A percentile compares a stretch with the other conserved stretches of the same genome.
phyloP scores from a whole-genome alignment of 2,888 invertebrate species.

The Crossocerus cetratus region DNA sequence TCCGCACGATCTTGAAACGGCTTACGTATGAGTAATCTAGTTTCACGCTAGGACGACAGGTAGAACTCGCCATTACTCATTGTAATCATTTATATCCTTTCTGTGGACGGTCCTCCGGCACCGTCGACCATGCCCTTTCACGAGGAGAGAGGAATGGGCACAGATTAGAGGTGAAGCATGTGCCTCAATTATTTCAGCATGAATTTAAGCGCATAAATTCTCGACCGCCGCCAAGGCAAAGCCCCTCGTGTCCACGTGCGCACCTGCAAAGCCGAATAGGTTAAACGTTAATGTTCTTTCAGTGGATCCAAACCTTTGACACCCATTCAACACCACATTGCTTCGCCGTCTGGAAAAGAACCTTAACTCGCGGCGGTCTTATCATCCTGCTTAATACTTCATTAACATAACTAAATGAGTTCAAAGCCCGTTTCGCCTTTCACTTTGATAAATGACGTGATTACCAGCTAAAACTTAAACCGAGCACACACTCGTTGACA shows the following conservation, averaged over 20 bases:
- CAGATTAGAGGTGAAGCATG: neutral
- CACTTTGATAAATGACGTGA: constrained; percentile 37
- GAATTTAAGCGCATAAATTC: too few species aligned
- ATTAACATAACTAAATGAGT: constrained; percentile 46
- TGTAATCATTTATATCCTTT: too few species aligned
- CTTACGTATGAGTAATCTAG: too few species aligned
- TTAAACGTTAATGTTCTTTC: too few species aligned
- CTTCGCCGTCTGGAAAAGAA: constrained; percentile 12
- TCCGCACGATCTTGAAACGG: neutral
- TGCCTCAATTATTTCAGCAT: neutral
- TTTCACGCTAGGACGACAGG: too few species aligned
- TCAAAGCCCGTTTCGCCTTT: constrained; percentile 14
- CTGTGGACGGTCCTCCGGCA: too few species aligned
- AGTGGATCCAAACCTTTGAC: too few species aligned
- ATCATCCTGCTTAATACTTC: constrained; percentile 25
- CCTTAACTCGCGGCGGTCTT: constrained; percentile 23
- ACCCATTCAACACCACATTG: neutral
- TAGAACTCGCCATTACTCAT: too few species aligned
- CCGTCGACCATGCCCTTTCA: too few species aligned
- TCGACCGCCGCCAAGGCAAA: neutral
- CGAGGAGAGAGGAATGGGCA: neutral
- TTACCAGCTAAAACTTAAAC: neutral
- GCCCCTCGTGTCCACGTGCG: neutral
- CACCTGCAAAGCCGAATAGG: too few species aligned
- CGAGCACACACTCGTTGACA: too few species aligned